Base-by-base conservation (phyloP, 2,888 invertebrate genomes). In the Parascotia fuliginaria region DNA sequence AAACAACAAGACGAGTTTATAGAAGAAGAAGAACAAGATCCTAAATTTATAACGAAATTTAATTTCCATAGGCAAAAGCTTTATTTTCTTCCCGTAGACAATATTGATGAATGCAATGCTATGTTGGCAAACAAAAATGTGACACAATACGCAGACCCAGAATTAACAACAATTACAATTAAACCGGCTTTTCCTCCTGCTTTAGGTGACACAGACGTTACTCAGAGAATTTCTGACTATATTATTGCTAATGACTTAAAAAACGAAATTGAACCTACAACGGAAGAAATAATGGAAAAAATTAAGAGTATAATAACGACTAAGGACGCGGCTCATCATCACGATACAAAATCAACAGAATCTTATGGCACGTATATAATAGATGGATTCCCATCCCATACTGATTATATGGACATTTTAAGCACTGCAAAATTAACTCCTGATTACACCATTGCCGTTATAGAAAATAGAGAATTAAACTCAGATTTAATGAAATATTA, bases 321-420 rank as follows among this genome's bases (percentile, higher is more conserved):
- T 32, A 75, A 89, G 31, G 93, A 93, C 63, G 67, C 71, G 16
- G 62, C 81, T 53, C 68, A 75, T 50, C 57, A 75, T 60, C 58
- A 77, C 64, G 44, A 70, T 44, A 75, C 83, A 42, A 69, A 77
- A 48, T 62, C 42, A 44, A 71, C 81, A 19, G 53, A 75, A 36
- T 61, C 52, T 22, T 90, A 89, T 70, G 92, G 93, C 13, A 93
- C 93, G 61, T 95, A 93, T 89, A 91, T 95, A 55, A 81, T 95
- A 42, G 95, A 95, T 70, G 94, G 92, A 0, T 92, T 94, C 77
- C 88, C 93, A 15, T 73, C 90, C 14, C 86, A 93, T 58, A 54
- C 86, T 9, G 88, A 92, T 54, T 81, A 90, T 65, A 92, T 95
- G 87, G 75, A 73, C 37, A 77, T 78, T 49, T 71, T 95, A 9